Percentiles rank a stretch among this genome's conserved stretches.
These are phyloP conservation scores for Heteromurus nitidus DNA, from an alignment of 2,888 invertebrate species.

Conservation along the genomic window DNA sequence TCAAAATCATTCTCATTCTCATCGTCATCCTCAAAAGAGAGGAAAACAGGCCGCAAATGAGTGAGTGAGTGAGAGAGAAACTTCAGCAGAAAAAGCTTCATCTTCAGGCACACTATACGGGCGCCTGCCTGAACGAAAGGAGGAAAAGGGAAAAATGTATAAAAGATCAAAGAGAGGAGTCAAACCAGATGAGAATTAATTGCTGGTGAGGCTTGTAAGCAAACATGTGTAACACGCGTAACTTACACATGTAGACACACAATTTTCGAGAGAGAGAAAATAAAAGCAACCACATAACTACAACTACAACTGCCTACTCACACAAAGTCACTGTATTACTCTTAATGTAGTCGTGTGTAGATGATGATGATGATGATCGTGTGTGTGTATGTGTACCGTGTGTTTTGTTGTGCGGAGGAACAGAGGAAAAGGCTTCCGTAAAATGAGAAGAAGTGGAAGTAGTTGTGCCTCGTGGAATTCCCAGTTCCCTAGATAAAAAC, in stretches of 20 bases:
- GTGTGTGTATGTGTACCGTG: no score
- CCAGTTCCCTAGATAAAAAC: not conserved
- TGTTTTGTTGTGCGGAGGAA: no score
- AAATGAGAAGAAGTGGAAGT: not conserved
- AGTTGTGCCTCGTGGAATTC: constrained; percentile 12
- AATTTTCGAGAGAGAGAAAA: not conserved
- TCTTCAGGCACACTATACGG: not conserved
- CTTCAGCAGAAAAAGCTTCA: not conserved
- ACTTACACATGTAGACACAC: not conserved
- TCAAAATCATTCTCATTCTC: not conserved
- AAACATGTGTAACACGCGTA: not conserved
- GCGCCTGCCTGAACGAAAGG: not conserved
- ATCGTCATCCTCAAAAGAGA: not conserved
- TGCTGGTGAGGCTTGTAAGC: constrained; percentile 15
- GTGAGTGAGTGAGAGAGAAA: not conserved
- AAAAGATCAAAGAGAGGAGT: constrained; percentile 34
- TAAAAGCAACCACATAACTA: constrained; percentile 6
- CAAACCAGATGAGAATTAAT: constrained; percentile 36
- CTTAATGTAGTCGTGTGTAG: no score
- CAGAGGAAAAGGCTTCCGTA: no score
- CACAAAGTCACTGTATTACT: not conserved
- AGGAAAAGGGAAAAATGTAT: not conserved
- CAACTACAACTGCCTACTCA: not conserved
- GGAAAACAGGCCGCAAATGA: constrained; percentile 23
- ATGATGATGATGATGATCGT: no score